Evolutionary conservation across 2,797 vertebrate genomes (phyloP).

Genomic region (Sebastes iracundus): DNA sequence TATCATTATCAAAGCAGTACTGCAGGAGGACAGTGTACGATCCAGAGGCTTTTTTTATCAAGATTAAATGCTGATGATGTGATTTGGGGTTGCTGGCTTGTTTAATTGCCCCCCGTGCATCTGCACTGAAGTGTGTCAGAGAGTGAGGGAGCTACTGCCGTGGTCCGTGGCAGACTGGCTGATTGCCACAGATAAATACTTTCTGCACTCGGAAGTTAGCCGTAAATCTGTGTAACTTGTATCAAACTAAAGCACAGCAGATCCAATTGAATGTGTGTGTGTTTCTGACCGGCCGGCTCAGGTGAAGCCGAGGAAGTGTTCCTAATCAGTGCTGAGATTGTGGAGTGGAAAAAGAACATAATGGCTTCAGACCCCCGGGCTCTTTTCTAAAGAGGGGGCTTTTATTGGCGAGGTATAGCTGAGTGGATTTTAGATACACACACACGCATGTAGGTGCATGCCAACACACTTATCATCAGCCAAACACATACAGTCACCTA

Average conservation of each 20-base stretch:
- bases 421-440: constrained; percentile 20
- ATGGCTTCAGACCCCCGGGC: constrained; percentile 44
- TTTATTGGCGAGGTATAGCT: constrained; percentile 40
- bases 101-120: constrained; percentile 47
- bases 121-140: constrained; percentile 26
- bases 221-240: not conserved
- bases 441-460: not conserved
- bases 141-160: constrained; percentile 3
- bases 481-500: not conserved
- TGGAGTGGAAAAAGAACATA: constrained; percentile 53
- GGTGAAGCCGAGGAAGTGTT: constrained; percentile 59
- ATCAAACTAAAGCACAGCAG: not conserved
- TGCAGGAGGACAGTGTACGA: not conserved
- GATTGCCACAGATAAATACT: constrained; percentile 30
- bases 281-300: constrained; percentile 25
- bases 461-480: not conserved
- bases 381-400: constrained; percentile 24
- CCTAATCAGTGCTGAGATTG: constrained; percentile 59
- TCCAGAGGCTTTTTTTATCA: constrained; percentile 5
- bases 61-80: constrained; percentile 40
- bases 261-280: not conserved
- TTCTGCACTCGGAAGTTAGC: not conserved
- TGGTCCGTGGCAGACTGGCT: constrained; percentile 22
- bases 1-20: not conserved
- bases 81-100: constrained; percentile 34